These are phyloP conservation scores for Synanthedon andrenaeformis DNA, from an alignment of 2,888 invertebrate genomes.

Conservation along the genomic window DNA sequence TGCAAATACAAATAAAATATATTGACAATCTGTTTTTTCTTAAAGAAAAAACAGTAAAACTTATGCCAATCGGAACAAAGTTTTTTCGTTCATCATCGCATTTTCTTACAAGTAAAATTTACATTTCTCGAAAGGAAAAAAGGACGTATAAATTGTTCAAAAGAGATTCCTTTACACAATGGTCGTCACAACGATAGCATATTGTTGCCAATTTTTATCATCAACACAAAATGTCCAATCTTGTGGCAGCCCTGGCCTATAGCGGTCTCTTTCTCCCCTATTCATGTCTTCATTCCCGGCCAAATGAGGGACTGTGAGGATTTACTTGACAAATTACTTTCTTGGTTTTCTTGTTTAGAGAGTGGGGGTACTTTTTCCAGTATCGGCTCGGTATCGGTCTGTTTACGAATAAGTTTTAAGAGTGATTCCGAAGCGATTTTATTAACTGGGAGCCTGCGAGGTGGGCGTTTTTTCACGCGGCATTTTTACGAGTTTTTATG, in stretches of 20 bases:
- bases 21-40: no score
- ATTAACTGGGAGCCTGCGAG: conserved; percentile 45
- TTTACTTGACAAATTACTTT: conserved; percentile 67
- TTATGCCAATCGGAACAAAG: no score
- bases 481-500: conserved; percentile 44
- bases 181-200: neutral
- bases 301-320: conserved; percentile 40
- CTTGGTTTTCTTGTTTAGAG: conserved; percentile 49
- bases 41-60: no score
- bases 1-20: no score
- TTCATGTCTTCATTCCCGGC: conserved; percentile 27
- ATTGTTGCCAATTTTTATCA: conserved; percentile 22
- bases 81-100: no score
- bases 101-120: no score
- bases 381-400: conserved; percentile 41
- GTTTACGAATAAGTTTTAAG: conserved; percentile 48
- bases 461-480: conserved; percentile 31
- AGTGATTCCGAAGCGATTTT: conserved; percentile 62
- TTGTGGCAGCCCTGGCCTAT: conserved; percentile 7
- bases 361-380: conserved; percentile 17
- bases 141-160: no score
- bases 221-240: conserved; percentile 28
- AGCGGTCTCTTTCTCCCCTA: conserved; percentile 14
- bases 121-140: no score
- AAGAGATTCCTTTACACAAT: no score